A percentile compares a stretch with the other conserved stretches of the same genome.
These are phyloP conservation scores for Schizopygopsis pylzovi DNA, from an alignment of 2,797 vertebrate species.

Conservation along the genomic window DNA sequence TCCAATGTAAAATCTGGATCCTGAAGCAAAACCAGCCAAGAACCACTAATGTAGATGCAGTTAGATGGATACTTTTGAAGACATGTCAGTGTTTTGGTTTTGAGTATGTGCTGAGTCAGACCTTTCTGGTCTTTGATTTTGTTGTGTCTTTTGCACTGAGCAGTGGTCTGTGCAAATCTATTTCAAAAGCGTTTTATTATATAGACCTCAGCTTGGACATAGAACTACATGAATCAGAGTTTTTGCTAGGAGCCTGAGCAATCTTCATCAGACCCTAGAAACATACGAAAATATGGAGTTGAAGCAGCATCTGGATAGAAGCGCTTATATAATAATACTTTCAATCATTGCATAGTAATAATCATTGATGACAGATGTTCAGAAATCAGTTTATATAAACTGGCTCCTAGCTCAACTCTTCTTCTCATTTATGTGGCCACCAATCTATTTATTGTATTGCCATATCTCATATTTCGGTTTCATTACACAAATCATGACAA, in stretches of 20 bases:
- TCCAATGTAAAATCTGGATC: neutral
- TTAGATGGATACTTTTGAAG: neutral
- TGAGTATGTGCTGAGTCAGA: constrained; percentile 31
- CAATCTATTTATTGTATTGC: neutral
- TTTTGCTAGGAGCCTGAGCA: neutral
- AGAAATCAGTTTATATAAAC: constrained; percentile 1
- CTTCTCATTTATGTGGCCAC: neutral
- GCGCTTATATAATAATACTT: neutral
- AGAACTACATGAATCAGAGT: neutral
- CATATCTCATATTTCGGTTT: neutral
- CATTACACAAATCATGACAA: constrained; percentile 21
- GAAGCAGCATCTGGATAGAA: constrained; percentile 24
- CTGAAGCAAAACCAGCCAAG: neutral
- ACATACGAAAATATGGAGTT: neutral
- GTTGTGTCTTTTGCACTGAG: neutral
- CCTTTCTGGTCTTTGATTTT: constrained; percentile 26
- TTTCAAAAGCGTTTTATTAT: constrained; percentile 1
- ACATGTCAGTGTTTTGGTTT: constrained; percentile 34
- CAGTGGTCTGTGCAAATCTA: neutral
- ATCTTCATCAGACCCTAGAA: neutral
- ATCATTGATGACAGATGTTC: constrained; percentile 11
- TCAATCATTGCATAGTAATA: neutral
- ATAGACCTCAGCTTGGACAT: neutral
- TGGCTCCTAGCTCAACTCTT: neutral
- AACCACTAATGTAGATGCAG: neutral